Conservation (phyloP, 1,140 invertebrate species). For the Drosophila nebulosa region DNA sequence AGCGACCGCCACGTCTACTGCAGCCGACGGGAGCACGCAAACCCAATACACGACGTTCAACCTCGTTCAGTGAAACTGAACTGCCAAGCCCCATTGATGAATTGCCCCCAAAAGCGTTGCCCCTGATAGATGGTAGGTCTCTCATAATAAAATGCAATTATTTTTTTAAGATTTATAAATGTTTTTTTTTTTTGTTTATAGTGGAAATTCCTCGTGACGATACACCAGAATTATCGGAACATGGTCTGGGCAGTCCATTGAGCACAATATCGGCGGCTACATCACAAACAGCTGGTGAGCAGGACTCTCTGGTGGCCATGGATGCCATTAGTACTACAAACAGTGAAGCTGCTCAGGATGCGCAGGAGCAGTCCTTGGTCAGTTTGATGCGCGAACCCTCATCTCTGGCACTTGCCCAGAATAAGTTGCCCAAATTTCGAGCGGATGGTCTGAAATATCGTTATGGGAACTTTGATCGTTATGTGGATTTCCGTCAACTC, state of each 20-base stretch:
- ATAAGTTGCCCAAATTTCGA: conserved; percentile 86
- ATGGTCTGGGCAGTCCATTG: conserved; percentile 59
- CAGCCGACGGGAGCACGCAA: conserved; percentile 72
- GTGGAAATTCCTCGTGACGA: conserved; percentile 70
- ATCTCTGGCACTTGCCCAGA: conserved; percentile 46
- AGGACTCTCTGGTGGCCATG: conserved; percentile 38
- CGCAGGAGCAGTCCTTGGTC: not conserved
- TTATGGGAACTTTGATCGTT: conserved; percentile 98
- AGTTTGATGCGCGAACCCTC: conserved; percentile 51
- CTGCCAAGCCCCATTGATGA: conserved; percentile 70
- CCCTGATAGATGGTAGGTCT: conserved; percentile 58
- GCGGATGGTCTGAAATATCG: conserved; percentile 90
- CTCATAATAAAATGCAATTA: no score
- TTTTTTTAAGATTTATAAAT: no score
- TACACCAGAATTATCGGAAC: conserved; percentile 68
- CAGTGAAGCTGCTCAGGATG: not conserved
- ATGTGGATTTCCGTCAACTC: conserved; percentile 96
- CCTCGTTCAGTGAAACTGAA: conserved; percentile 76
- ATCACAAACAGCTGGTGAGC: conserved; percentile 65
- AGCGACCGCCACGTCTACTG: conserved; percentile 80
- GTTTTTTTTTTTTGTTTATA: not conserved
- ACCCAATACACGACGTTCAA: conserved; percentile 65
- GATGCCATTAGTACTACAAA: not conserved
- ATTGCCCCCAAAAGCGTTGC: conserved; percentile 23
- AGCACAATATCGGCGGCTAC: conserved; percentile 71